Percentiles rank a stretch among this genome's conserved stretches.
These are phyloP conservation scores for Zaprionus tsacasi DNA, from an alignment of 1,140 invertebrate genomes.

Conservation along the genomic window DNA sequence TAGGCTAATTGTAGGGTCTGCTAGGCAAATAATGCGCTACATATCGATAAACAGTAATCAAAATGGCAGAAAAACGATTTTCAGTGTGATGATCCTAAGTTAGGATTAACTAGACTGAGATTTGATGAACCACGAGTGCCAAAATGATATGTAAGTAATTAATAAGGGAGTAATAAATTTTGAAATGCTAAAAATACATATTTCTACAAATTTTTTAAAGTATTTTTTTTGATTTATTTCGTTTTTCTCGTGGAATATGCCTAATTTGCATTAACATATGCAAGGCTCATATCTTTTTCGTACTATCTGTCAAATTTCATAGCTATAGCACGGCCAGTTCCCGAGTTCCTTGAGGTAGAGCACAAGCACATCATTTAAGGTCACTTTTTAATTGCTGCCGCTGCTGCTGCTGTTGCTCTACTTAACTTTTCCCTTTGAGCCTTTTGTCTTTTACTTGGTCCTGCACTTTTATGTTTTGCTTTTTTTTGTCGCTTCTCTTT, in stretches of 20 bases:
- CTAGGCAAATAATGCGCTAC: conserved; percentile 34
- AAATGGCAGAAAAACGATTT: background rate
- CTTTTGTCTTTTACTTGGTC: background rate
- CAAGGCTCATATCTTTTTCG: too few species aligned
- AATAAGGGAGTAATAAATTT: too few species aligned
- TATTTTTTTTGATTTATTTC: too few species aligned
- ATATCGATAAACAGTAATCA: conserved; percentile 31
- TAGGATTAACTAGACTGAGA: background rate
- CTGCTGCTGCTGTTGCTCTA: background rate
- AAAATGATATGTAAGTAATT: too few species aligned
- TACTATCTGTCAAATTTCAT: background rate
- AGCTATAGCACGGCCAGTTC: background rate
- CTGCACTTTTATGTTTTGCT: conserved; percentile 5
- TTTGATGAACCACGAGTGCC: background rate
- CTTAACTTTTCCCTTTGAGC: conserved; percentile 1
- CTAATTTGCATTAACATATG: background rate
- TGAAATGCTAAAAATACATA: too few species aligned
- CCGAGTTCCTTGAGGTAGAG: background rate
- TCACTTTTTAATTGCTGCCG: conserved; percentile 7
- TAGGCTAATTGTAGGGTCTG: conserved; percentile 44
- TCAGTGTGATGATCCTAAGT: background rate
- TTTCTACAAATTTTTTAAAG: background rate
- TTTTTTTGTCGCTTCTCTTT: background rate
- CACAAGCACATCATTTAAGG: background rate
- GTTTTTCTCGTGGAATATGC: background rate